A percentile compares a stretch with the other conserved stretches of the same genome.
phyloP scores from a whole-genome alignment of 64 coral and sea anemone genomes.

The Orbicella faveolata region DNA sequence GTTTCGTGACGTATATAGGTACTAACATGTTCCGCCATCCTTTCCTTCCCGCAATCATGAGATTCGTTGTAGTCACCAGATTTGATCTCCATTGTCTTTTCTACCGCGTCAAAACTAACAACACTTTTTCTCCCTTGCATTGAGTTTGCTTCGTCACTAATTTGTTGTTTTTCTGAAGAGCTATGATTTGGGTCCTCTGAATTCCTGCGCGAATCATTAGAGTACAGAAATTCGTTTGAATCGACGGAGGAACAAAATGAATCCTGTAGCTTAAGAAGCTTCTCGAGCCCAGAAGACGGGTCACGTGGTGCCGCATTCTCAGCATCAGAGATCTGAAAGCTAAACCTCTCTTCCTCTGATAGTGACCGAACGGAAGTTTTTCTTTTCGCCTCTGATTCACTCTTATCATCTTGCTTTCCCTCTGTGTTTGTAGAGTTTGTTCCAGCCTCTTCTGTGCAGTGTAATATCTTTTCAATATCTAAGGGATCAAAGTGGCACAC shows the following conservation, averaged over 20 bases:
- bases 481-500: constrained; percentile 79
- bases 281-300: constrained; percentile 26
- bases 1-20: neutral
- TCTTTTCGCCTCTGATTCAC: neutral
- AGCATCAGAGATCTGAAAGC: constrained; percentile 81
- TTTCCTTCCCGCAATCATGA: neutral
- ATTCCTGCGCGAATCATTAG: neutral
- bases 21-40: neutral
- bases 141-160: neutral
- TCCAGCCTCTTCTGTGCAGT: neutral
- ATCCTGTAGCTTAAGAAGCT: constrained; percentile 45
- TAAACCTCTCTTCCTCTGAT: constrained; percentile 83
- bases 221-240: constrained; percentile 28
- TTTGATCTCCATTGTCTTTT: neutral
- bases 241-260: constrained; percentile 46
- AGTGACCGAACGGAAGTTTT: constrained; percentile 47
- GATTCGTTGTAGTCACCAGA: neutral
- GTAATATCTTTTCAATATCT: constrained; percentile 50
- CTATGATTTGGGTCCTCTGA: neutral
- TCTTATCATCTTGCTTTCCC: neutral
- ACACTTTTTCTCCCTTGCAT: neutral
- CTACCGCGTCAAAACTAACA: neutral
- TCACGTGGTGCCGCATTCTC: constrained; percentile 15
- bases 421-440: neutral
- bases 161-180: neutral